Percentiles rank a stretch among this genome's conserved stretches.
Evolutionary conservation across 2,113 vertebrate species (phyloP).

Genomic region (Peromyscus polionotus): DNA sequence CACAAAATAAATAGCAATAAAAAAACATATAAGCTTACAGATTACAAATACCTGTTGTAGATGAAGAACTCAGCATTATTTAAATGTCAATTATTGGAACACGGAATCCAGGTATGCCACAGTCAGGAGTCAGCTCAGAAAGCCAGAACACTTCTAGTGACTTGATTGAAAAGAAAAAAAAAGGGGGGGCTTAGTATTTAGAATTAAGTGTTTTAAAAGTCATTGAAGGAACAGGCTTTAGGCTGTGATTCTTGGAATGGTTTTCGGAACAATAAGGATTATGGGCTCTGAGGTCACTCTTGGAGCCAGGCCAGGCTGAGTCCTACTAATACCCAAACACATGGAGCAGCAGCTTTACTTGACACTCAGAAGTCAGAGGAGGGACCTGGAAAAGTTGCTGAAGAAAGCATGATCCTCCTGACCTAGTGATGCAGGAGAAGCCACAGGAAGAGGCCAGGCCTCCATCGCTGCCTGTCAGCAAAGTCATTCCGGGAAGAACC

Average conservation of each 20-base stretch:
- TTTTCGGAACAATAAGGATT: neutral
- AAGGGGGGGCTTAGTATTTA: neutral
- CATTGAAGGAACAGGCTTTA: constrained; percentile 1
- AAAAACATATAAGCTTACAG: neutral
- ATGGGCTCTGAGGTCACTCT: neutral
- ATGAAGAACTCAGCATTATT: neutral
- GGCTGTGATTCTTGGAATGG: neutral
- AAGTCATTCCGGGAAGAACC: neutral
- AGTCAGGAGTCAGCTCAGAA: neutral
- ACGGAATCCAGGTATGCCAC: neutral
- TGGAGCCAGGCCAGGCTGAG: neutral
- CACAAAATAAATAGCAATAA: neutral
- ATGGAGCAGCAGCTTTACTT: neutral
- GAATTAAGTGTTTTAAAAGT: constrained; percentile 8
- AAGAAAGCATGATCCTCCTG: neutral
- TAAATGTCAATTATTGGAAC: neutral
- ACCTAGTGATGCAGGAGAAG: neutral
- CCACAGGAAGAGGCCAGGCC: too few species aligned
- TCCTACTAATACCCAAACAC: neutral
- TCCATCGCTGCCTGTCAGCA: neutral
- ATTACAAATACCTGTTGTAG: neutral
- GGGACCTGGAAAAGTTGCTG: neutral
- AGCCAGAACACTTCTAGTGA: neutral
- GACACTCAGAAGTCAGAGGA: neutral
- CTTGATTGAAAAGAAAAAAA: neutral